A percentile compares a stretch with the other conserved stretches of the same genome.
Evolutionary conservation across 2,113 vertebrate species (phyloP).

Genomic region (Nycticorax nycticorax): DNA sequence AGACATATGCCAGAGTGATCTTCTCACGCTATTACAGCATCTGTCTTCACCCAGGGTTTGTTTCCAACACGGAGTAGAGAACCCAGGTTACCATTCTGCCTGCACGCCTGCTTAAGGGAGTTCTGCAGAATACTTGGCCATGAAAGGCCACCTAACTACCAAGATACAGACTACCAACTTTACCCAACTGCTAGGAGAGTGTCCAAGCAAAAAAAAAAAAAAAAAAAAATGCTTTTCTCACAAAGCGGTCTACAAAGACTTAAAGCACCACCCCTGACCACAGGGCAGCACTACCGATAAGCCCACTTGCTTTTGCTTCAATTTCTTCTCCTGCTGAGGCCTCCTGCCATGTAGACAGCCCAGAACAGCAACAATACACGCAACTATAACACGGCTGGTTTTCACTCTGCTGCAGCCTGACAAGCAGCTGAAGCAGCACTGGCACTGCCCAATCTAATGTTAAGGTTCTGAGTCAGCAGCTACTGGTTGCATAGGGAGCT

Average conservation of each 20-base stretch:
- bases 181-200: background rate
- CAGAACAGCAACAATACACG: background rate
- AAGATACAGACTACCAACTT: background rate
- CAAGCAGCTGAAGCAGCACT: background rate
- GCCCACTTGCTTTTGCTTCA: background rate
- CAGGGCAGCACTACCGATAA: accelerated
- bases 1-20: background rate
- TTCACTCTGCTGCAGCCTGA: background rate
- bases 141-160: background rate
- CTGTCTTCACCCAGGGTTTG: background rate
- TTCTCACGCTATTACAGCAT: background rate
- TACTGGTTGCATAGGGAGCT: background rate
- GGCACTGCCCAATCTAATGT: background rate
- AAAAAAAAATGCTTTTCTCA: background rate
- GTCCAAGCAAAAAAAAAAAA: background rate
- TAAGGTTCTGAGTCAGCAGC: background rate
- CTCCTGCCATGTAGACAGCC: background rate
- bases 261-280: background rate
- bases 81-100: background rate
- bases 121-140: background rate
- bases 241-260: accelerated
- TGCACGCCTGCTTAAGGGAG: accelerated
- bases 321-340: background rate
- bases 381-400: background rate
- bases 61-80: background rate